Base-by-base conservation (phyloP, 2,113 vertebrate species). In the Fulica atra region DNA sequence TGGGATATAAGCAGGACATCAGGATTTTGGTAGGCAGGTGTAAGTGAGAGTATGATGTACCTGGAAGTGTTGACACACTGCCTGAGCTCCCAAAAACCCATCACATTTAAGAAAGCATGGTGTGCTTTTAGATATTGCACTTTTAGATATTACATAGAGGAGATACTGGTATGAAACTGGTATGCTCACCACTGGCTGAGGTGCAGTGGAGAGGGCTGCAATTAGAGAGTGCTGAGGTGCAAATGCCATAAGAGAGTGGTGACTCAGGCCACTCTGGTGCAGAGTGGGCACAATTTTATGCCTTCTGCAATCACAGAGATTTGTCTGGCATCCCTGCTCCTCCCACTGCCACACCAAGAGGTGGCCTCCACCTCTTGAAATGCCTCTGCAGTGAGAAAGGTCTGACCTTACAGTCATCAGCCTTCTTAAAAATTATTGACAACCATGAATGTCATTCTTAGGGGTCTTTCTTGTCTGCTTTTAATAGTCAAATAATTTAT, bases 161-260 rank as follows among this genome's bases (percentile, higher is more conserved):
- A 56, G 33, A 24, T 8, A 10, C 3, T 38, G 0, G 0, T 24
- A 19, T 16, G 17, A 71, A 71, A 74, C 7, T 28, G 48, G 21
- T 50, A 54, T 36, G 46, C 19, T 42, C 66, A 54, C 57, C 16
- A 4, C 36, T 31, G 56, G 17, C 51, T 63, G 31, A 79, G 26
- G 10, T 8, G 6, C 33, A 59, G 65, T 16, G 53, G 46, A 29
- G 10, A 85, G 8, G 15, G 24, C 33, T 63, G 2, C 3, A 4
- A 21, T 60, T 59, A 23, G 42, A 48, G 23, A 78, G 29, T 19
- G 5, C 51, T 60, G 36, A 56, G 36, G 21, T 50, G 42, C 6
- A 79, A 63, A 64, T 19, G 29, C 16, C 42, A 18, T 35, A 26
- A 61, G 9, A 69, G 3, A 82, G 20, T 8, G 5, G 40, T 29